Evolutionary conservation across 2,888 invertebrate species (phyloP).

Genomic region (Coremacera marginata): DNA sequence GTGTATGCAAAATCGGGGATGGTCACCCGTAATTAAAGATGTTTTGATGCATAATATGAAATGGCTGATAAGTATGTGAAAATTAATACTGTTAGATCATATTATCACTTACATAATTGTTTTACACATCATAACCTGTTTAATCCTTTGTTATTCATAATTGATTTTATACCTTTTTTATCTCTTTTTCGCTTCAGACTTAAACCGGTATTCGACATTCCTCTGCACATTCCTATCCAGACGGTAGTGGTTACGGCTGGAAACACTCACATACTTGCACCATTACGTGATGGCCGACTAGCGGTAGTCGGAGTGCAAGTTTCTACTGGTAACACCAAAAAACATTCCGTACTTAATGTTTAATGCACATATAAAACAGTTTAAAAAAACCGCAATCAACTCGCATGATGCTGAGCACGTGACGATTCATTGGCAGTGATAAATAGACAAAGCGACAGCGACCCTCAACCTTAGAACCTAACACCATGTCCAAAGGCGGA

Average conservation of each 20-base stretch:
- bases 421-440: background rate
- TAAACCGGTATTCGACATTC: slow-evolving; percentile 71
- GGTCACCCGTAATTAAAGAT: no score
- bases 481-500: background rate
- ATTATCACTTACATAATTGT: no score
- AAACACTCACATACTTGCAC: slow-evolving; percentile 73
- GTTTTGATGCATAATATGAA: no score
- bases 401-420: background rate
- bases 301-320: slow-evolving; percentile 70
- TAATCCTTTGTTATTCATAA: background rate
- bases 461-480: background rate
- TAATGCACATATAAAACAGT: slow-evolving; percentile 47
- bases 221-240: slow-evolving; percentile 71
- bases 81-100: no score
- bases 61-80: no score
- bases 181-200: slow-evolving; percentile 61
- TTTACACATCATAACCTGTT: no score
- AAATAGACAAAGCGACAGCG: background rate
- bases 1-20: no score
- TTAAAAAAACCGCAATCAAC: background rate
- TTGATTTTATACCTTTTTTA: background rate
- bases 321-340: slow-evolving; percentile 62
- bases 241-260: slow-evolving; percentile 71
- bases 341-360: slow-evolving; percentile 68
- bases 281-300: slow-evolving; percentile 72